Evolutionary conservation across 2,797 vertebrate genomes (phyloP), one percentile per base, ranked within the genome.

Genomic region (Pyrocephalus nanus): DNA sequence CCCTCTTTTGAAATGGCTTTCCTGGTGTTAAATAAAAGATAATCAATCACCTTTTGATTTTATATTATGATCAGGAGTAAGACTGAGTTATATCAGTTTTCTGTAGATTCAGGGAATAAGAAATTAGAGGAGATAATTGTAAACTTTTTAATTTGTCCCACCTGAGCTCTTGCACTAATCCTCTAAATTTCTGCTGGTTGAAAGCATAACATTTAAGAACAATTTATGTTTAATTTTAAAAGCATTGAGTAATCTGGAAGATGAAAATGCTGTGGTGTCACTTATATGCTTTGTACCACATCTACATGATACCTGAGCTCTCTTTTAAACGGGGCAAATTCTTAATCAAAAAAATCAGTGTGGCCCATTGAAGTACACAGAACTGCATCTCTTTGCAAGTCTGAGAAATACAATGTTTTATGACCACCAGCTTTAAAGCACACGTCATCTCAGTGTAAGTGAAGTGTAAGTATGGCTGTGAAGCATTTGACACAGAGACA

Each of bases 31-130:
- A 92, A 91, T 84, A 92, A 90, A 85, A 78, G 36, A 40, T 53
- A 82, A n/a, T 55, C 72, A 74, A 80, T 78, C n/a, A 14, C 5
- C 16, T 94, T 94, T 87, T 55, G 26, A 85, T 74, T 94, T 92
- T 62, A 30, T 22, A 34, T 66, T 80, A 11, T 34, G 27, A 19
- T 42, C 1, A 0, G 18, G 55, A 67, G 8, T 55, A 87, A 74
- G 70, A 84, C 42, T 78, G 71, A 77, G 15, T 70, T 79, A 38
- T 15, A 72, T 8, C 38, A 61, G 9, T 70, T 88, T 92, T 84
- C 53, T 86, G 47, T 47, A 89, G 42, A 83, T 80, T 40, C 20
- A 62, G 16, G 8, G 20, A 92, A 61, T 57, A 89, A 75, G 55
- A 92, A 82, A 4, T 74, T 50, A 72, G 38, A 91, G 22, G 16